Evolutionary conservation across 2,113 vertebrate genomes (phyloP).

Genomic region (Ailurus styani): DNA sequence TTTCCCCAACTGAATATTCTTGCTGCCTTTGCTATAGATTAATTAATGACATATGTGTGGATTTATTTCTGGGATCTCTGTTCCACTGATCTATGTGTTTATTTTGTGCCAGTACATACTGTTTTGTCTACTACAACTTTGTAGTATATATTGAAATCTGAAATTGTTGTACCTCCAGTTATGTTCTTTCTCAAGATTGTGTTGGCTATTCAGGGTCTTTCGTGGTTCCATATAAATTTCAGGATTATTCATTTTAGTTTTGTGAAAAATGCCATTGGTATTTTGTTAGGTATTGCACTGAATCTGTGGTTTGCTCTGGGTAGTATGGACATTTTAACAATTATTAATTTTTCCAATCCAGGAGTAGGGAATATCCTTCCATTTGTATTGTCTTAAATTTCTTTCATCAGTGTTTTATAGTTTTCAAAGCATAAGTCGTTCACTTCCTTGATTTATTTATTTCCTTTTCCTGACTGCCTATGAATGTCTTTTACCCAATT

Average conservation of each 20-base stretch:
- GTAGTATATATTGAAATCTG: background rate
- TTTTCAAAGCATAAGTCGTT: background rate
- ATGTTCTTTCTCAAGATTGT: background rate
- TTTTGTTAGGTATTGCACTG: background rate
- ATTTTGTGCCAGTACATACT: background rate
- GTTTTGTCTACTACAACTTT: background rate
- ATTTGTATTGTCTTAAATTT: background rate
- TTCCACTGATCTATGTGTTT: background rate
- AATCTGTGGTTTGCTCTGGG: background rate
- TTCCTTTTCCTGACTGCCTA: background rate
- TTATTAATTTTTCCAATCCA: background rate
- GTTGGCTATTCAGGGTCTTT: background rate
- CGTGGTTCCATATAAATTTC: background rate
- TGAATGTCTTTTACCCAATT: background rate
- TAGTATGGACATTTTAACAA: background rate
- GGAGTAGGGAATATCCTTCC: background rate
- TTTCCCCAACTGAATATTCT: background rate
- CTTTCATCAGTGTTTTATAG: background rate
- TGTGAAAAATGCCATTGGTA: background rate
- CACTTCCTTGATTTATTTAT: background rate
- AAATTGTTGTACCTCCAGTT: background rate
- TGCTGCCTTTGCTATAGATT: background rate
- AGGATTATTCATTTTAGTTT: background rate
- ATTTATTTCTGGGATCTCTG: background rate
- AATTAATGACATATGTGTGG: background rate